Base-by-base conservation (phyloP, 2,113 vertebrate species). In the Chamaea fasciata region DNA sequence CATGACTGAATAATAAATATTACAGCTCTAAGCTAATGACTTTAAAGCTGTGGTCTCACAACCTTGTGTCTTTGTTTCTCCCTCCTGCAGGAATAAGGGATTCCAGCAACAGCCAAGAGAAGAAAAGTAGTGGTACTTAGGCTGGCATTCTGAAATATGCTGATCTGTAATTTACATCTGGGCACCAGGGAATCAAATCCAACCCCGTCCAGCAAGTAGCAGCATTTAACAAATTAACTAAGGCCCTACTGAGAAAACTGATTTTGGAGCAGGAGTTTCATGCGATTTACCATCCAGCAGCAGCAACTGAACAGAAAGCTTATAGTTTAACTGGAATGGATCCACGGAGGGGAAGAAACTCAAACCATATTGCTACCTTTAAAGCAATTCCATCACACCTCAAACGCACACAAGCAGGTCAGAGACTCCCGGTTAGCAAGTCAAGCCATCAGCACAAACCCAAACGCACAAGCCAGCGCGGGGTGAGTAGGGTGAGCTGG, bases 371-470 rank as follows among this genome's bases (percentile, higher is more conserved):
- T 33, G 68, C 60, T 59, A 6, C 46, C 13, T 56, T n/a, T 11
- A 44, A 30, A 37, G 27, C n/a, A 70, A 84, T 11, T 19, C 14
- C 14, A 47, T 19, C 50, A 37, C 55, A 83, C 52, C 49, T 42
- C 75, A 56, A 83, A 80, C 1, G 46, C 15, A 22, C 78, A 82
- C 50, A 78, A 83, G 85, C 79, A 57, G 83, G 23, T 73, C n/a
- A 83, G 57, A 79, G 14, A 10, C 3, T 6, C 21, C 62, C 69
- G 31, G 95, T 96, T 74, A 96, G 91, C 65, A 57, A 83, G 86
- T 59, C 57, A 93, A 39, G 11, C 5, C 12, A 95, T 97, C 97
- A 98, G 97, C 35, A 50, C 85, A 74, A 92, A 87, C 47, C 57
- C 44, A 78, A 92, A 71, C 0, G 3, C 73, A 94, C 42, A 86